Evolutionary conservation across 2,888 invertebrate genomes (phyloP).

Genomic region (Tenthredo mesomela): DNA sequence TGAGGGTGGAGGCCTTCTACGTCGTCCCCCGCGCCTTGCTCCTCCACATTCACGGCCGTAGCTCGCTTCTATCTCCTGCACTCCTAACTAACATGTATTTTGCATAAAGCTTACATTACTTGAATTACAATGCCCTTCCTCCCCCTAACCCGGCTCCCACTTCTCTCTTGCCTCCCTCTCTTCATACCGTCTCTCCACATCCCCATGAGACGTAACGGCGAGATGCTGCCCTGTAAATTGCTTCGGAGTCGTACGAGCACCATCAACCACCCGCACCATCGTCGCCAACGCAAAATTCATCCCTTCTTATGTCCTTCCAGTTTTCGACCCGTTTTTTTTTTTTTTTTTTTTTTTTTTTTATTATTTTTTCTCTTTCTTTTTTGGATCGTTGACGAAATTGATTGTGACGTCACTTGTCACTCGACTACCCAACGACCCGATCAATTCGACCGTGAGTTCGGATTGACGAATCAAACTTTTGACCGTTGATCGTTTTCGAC

Average conservation of each 20-base stretch:
- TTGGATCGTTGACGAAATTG: slow-evolving; percentile 7
- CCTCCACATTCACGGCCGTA: slow-evolving; percentile 40
- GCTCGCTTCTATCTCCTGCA: slow-evolving; percentile 72
- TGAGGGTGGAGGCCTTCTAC: slow-evolving; percentile 58
- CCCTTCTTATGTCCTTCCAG: slow-evolving; percentile 23
- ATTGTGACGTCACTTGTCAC: slow-evolving; percentile 37
- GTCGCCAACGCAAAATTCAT: slow-evolving; percentile 26
- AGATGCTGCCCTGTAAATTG: slow-evolving; percentile 75
- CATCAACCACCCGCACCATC: neutral
- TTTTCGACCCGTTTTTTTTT: neutral
- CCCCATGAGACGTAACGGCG: slow-evolving; percentile 60
- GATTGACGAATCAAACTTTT: slow-evolving; percentile 14
- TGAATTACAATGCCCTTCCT: slow-evolving; percentile 76
- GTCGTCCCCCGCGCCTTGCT: slow-evolving; percentile 18
- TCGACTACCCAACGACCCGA: slow-evolving; percentile 7
- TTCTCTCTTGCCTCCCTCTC: slow-evolving; percentile 59
- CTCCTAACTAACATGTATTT: slow-evolving; percentile 77
- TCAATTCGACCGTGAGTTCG: neutral
- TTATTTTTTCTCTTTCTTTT: neutral
- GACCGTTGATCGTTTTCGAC: neutral
- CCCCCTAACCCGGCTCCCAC: slow-evolving; percentile 64
- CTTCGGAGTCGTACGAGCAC: slow-evolving; percentile 62
- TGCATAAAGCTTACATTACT: slow-evolving; percentile 77
- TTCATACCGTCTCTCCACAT: slow-evolving; percentile 52
- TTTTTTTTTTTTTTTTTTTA: neutral